A percentile compares a stretch with the other conserved stretches of the same genome.
phyloP scores from a whole-genome alignment of 2,797 vertebrate species.

The Apogon talboti region DNA sequence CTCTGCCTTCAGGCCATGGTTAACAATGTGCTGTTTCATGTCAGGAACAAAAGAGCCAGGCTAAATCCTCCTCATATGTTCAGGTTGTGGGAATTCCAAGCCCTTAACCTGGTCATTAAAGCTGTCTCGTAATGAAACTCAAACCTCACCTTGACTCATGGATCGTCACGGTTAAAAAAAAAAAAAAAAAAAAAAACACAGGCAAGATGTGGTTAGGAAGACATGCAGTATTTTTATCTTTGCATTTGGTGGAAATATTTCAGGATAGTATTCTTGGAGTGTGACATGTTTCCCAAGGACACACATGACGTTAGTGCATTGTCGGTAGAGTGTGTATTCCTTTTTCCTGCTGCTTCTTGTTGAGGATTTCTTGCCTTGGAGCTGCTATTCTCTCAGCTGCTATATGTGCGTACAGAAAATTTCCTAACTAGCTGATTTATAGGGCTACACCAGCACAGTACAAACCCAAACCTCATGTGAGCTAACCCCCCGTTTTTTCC shows the following conservation, averaged over 20 bases:
- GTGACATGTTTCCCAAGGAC: constrained; percentile 8
- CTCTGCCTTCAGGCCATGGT: constrained; percentile 57
- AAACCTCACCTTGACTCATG: constrained; percentile 63
- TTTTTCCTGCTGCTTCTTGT: constrained; percentile 11
- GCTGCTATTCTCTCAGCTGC: constrained; percentile 47
- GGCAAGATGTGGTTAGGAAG: too few relatives aligned
- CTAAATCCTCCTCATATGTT: constrained; percentile 76
- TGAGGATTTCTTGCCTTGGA: constrained; percentile 34
- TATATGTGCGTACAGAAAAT: constrained; percentile 51
- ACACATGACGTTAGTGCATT: constrained; percentile 21
- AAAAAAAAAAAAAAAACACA: constrained; percentile 12
- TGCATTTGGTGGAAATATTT: constrained; percentile 13
- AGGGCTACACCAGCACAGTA: constrained; percentile 55
- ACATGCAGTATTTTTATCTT: too few relatives aligned
- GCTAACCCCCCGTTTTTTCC: constrained; percentile 37
- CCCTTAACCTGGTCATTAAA: constrained; percentile 72
- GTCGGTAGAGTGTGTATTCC: constrained; percentile 15
- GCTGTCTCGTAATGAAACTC: constrained; percentile 73
- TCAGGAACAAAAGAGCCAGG: constrained; percentile 71
- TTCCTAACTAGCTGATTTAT: constrained; percentile 75
- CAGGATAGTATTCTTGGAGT: constrained; percentile 19
- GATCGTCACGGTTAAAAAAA: constrained; percentile 47
- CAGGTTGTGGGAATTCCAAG: constrained; percentile 72
- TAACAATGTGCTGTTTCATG: constrained; percentile 75
- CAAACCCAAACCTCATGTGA: constrained; percentile 84